Evolutionary conservation across 2,797 vertebrate species (phyloP).

Genomic region (Hephaestus fuliginosus): DNA sequence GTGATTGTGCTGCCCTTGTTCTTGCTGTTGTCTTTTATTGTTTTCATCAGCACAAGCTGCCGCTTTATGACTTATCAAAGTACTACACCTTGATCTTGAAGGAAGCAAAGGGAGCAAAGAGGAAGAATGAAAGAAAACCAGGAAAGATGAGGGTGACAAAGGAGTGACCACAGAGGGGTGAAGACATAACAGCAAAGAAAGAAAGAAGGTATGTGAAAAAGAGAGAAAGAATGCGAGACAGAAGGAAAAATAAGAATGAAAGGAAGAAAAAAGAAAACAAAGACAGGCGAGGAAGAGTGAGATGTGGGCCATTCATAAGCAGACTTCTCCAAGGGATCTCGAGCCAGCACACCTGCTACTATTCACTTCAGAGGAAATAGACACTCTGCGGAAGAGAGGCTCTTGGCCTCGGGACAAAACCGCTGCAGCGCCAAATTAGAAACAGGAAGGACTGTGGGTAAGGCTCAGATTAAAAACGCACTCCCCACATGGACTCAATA

Average conservation of each 20-base stretch:
- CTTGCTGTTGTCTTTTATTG: constrained; percentile 64
- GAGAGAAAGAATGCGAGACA: constrained; percentile 62
- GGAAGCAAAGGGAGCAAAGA: constrained; percentile 49
- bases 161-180: constrained; percentile 48
- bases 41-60: constrained; percentile 67
- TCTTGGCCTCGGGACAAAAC: constrained; percentile 89
- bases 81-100: constrained; percentile 71
- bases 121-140: constrained; percentile 58
- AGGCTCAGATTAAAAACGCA: constrained; percentile 89
- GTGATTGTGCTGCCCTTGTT: constrained; percentile 57
- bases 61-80: constrained; percentile 64
- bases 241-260: constrained; percentile 73
- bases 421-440: constrained; percentile 90
- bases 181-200: constrained; percentile 81
- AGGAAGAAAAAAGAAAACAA: constrained; percentile 76
- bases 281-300: constrained; percentile 74
- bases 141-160: constrained; percentile 67
- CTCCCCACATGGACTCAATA: constrained; percentile 90
- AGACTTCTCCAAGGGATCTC: constrained; percentile 80
- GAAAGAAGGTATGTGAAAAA: constrained; percentile 62
- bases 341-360: constrained; percentile 90
- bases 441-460: constrained; percentile 91
- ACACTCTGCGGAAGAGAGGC: constrained; percentile 89
- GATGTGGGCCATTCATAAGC: constrained; percentile 86
- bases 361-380: constrained; percentile 91